Conservation (phyloP, 1,140 invertebrate genomes). For the Pachypsylla venusta region DNA sequence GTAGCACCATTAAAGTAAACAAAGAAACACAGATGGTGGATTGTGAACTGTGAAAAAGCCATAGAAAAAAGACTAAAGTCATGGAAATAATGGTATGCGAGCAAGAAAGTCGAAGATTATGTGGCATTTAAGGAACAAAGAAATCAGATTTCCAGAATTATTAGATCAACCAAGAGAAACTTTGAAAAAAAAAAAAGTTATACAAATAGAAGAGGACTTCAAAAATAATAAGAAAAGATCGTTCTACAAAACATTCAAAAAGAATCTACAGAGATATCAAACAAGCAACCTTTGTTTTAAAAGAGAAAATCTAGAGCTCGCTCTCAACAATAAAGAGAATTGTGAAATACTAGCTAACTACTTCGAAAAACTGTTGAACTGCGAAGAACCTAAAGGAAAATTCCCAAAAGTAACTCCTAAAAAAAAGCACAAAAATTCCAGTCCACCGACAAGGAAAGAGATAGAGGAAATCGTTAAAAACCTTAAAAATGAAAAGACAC, state of each 20-base stretch:
- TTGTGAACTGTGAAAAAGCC: neutral
- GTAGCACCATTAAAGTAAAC: neutral
- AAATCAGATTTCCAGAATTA: neutral
- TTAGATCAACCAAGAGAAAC: neutral
- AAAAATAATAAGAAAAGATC: neutral
- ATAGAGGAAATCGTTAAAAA: slow-evolving; percentile 14
- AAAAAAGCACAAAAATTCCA: neutral
- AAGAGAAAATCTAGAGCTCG: slow-evolving; percentile 5
- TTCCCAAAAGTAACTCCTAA: neutral
- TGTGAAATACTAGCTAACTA: slow-evolving; percentile 4
- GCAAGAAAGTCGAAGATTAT: neutral
- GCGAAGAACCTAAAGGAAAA: slow-evolving; percentile 6
- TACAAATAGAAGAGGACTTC: neutral
- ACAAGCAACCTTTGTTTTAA: neutral
- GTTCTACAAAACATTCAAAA: slow-evolving; percentile 9
- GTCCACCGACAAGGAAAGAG: slow-evolving; percentile 11
- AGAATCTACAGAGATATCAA: neutral
- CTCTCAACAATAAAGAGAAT: neutral
- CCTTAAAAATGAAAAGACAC: slow-evolving; percentile 21
- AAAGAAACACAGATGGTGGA: neutral
- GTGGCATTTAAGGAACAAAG: slow-evolving; percentile 1
- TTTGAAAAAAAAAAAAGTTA: neutral
- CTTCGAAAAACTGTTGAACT: slow-evolving; percentile 7
- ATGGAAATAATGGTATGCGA: neutral
- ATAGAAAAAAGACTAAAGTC: neutral